Percentiles rank a stretch among this genome's conserved stretches.
phyloP scores from a whole-genome alignment of 2,797 vertebrate genomes.

The Micrastur ruficollis region DNA sequence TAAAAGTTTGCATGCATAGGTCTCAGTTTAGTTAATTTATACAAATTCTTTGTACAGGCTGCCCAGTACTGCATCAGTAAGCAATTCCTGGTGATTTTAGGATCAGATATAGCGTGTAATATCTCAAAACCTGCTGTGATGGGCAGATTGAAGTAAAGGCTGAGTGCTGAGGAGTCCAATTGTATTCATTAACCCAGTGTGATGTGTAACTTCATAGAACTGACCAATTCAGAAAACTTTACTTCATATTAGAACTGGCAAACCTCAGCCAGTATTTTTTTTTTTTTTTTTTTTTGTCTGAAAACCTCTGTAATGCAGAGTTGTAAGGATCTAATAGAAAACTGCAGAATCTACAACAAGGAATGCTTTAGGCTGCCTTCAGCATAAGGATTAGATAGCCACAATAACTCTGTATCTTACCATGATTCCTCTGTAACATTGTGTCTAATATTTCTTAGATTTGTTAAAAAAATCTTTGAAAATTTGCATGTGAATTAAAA shows the following conservation, averaged over 20 bases:
- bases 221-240: neutral
- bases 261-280: neutral
- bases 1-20: neutral
- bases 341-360: neutral
- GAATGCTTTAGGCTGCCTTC: neutral
- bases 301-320: neutral
- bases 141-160: neutral
- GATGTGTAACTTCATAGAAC: neutral
- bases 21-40: neutral
- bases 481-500: neutral
- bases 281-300: neutral
- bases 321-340: neutral
- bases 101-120: neutral
- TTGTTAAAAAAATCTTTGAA: neutral
- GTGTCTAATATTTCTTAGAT: neutral
- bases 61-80: neutral
- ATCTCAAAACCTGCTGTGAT: neutral
- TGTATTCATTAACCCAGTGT: neutral
- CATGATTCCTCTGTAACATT: fast-evolving
- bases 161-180: neutral
- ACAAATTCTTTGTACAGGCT: neutral
- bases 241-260: neutral
- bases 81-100: neutral
- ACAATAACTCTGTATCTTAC: neutral
- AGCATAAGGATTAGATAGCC: neutral